Percentiles rank a stretch among this genome's conserved stretches.
phyloP scores from a whole-genome alignment of 1,140 invertebrate genomes.

The Heliconius hewitsoni region DNA sequence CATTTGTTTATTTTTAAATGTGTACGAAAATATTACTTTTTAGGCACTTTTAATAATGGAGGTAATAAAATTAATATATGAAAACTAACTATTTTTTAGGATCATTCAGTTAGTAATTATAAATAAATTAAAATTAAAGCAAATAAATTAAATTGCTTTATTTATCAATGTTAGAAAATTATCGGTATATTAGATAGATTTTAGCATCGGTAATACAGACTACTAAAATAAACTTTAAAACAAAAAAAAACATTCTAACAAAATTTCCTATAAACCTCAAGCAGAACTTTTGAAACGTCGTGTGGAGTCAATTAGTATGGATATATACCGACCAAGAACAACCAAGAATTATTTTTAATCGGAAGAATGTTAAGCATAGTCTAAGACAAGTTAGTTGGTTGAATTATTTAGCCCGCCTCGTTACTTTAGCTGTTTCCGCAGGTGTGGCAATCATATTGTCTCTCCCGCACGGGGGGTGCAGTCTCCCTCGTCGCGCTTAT shows the following conservation, averaged over 20 bases:
- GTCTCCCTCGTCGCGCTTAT: constrained; percentile 62
- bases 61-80: neutral
- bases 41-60: neutral
- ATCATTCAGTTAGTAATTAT: too few relatives aligned
- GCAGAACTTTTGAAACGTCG: neutral
- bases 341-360: too few relatives aligned
- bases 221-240: too few relatives aligned
- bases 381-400: constrained; percentile 54
- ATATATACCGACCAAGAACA: too few relatives aligned
- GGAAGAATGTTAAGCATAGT: constrained; percentile 52
- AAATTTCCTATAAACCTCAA: neutral
- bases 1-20: neutral
- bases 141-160: neutral
- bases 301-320: too few relatives aligned
- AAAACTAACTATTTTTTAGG: neutral
- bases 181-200: too few relatives aligned
- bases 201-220: too few relatives aligned
- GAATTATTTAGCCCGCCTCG: constrained; percentile 77
- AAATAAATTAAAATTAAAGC: too few relatives aligned
- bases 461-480: constrained; percentile 54
- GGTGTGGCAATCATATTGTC: constrained; percentile 79
- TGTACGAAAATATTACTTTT: neutral
- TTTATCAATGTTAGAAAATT: too few relatives aligned
- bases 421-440: constrained; percentile 76
- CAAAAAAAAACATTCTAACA: too few relatives aligned